Evolutionary conservation across 2,888 invertebrate species (phyloP), one percentile per base, ranked within the genome.

Genomic region (Drepana falcataria): DNA sequence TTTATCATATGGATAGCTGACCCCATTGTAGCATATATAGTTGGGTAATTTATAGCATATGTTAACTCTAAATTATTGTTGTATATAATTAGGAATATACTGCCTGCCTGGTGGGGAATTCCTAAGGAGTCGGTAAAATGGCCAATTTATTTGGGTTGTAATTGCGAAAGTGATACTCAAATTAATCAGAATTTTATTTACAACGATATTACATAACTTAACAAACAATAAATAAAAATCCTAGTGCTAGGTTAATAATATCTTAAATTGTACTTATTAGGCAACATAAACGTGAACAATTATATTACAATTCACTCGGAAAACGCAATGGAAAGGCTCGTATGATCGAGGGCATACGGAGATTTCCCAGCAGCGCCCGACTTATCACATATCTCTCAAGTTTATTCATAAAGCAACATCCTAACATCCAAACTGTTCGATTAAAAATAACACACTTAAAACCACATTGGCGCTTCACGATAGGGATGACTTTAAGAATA

Each of bases 191-290:
- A 48, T 59, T 68, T 69, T 68, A 69, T 75, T 73, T 68, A 69
- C 64, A 68, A 57, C 60, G 64, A 66, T 73, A 75, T 74, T 77
- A 79, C n/a, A n/a, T n/a, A n/a, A 80, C 77, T 77, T 77, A 68
- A 69, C 64, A 65, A 62, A 49, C 51, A 57, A 59, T 64, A 61
- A 62, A 64, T 71, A 61, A 63, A 69, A 72, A 57, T 59, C 56
- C 60, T 70, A 73, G 7, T 58, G 51, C 62, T 80, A 83, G 61
- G 74, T 82, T 81, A 85, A 73, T 71, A 73, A 75, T 71, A 73
- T 74, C 67, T 75, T 70, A n/a, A 71, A 58, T 48, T 49, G 55
- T 59, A 69, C 57, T 66, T 70, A 74, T 72, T 62, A 74, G 82
- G 83, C 84, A 83, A 83, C 72, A 73, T 69, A 60, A 71, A 75